These are phyloP conservation scores for Cecidostiba fungosa DNA, from an alignment of 2,888 invertebrate genomes.

Conservation along the genomic window DNA sequence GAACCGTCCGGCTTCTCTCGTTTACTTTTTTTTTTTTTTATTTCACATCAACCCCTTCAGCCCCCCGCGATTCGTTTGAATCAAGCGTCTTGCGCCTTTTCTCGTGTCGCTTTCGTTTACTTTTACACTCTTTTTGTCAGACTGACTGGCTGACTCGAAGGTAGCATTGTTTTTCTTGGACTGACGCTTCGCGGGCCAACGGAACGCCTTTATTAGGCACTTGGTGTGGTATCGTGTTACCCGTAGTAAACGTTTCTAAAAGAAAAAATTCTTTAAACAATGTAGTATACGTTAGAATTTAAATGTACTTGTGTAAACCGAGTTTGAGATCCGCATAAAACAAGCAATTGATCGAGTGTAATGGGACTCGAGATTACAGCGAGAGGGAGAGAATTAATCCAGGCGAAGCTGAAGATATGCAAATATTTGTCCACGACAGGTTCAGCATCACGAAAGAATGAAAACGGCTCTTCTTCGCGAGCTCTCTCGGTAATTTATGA, in stretches of 20 bases:
- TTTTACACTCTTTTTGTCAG: conserved; percentile 16
- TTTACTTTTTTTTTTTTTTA: conserved; percentile 23
- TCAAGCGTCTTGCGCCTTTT: conserved; percentile 40
- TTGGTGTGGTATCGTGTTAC: neutral
- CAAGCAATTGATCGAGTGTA: conserved; percentile 43
- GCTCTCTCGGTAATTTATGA: conserved; percentile 62
- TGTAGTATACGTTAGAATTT: too few species aligned
- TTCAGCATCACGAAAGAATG: conserved; percentile 30
- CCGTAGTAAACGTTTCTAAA: neutral
- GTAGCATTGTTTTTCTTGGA: neutral
- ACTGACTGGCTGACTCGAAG: conserved; percentile 18
- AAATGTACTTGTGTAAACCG: neutral
- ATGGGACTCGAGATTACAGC: conserved; percentile 46
- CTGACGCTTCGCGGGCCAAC: conserved; percentile 39
- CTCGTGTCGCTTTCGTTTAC: conserved; percentile 46
- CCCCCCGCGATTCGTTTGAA: conserved; percentile 65
- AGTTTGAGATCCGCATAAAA: neutral
- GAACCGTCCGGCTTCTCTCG: conserved; percentile 25
- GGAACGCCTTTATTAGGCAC: conserved; percentile 59
- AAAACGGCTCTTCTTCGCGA: conserved; percentile 51
- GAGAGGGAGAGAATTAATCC: conserved; percentile 52
- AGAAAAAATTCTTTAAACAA: too few species aligned
- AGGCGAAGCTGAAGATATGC: conserved; percentile 56
- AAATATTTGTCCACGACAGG: conserved; percentile 58
- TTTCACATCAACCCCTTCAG: conserved; percentile 60